Percentiles rank a stretch among this genome's conserved stretches.
Conservation (phyloP, 2,888 invertebrate genomes). For the Tetranychus truncatus region DNA sequence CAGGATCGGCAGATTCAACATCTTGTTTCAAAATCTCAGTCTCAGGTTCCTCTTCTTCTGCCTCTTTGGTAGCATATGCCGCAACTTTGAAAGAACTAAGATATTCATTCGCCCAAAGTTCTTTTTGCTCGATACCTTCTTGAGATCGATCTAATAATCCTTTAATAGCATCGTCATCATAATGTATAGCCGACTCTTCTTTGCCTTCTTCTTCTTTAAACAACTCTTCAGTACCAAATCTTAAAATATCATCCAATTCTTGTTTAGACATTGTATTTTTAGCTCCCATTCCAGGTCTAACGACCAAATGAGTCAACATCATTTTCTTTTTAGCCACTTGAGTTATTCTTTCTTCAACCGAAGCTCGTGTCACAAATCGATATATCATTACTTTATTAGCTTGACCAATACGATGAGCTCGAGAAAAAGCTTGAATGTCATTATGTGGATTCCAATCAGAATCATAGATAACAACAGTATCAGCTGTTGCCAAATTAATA, state of each 20-base stretch:
- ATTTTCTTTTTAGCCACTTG: slow-evolving; percentile 96
- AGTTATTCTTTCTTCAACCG: slow-evolving; percentile 94
- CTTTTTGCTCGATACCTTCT: slow-evolving; percentile 87
- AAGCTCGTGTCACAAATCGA: slow-evolving; percentile 93
- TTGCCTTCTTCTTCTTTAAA: slow-evolving; percentile 57
- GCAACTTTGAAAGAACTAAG: slow-evolving; percentile 96
- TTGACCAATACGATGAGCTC: slow-evolving; percentile 98
- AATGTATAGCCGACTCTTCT: slow-evolving; percentile 70
- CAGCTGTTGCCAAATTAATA: slow-evolving; percentile 95
- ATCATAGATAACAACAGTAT: slow-evolving; percentile 96
- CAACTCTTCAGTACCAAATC: slow-evolving; percentile 95
- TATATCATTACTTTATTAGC: slow-evolving; percentile 99
- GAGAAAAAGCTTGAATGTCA: slow-evolving; percentile 93
- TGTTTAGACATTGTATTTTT: slow-evolving; percentile 93
- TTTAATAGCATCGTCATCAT: slow-evolving; percentile 83
- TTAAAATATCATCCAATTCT: slow-evolving; percentile 90
- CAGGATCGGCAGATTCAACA: slow-evolving; percentile 94
- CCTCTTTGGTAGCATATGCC: slow-evolving; percentile 84
- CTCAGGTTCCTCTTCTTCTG: slow-evolving; percentile 74
- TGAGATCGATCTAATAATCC: slow-evolving; percentile 82
- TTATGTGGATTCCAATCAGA: slow-evolving; percentile 99
- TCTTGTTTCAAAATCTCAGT: slow-evolving; percentile 97
- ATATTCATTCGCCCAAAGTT: slow-evolving; percentile 97
- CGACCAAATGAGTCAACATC: slow-evolving; percentile 97
- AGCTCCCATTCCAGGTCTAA: slow-evolving; percentile 86